Evolutionary conservation across 2,797 vertebrate species (phyloP), one percentile per base, ranked within the genome.

Genomic region (Malurus splendens): DNA sequence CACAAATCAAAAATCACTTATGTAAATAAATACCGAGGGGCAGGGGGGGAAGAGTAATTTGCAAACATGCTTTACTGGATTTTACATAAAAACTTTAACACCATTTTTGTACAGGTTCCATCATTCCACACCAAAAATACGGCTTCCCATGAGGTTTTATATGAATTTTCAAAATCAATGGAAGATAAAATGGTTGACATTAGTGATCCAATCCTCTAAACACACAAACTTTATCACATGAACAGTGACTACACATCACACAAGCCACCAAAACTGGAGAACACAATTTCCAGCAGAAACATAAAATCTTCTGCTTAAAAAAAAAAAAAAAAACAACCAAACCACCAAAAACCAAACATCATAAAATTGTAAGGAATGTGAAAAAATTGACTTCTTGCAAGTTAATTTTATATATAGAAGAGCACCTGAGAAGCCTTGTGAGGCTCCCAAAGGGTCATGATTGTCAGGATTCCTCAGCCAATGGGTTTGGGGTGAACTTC

Each of bases 191-290:
- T 4, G 14, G 18, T 12, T 52, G 14, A 72, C 73, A 67, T 38
- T 33, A 27, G 54, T 6, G 4, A 28, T 51, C 67, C 59, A 47
- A 36, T 13, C 41, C 59, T 42, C 44, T 17, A 45, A 52, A 14
- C 7, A 45, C 23, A 2, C 11, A 11, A 47, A n/a, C 5, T 60
- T 48, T 23, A 52, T 12, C 38, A 7, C 27, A 36, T 10, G 25
- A 73, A 24, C 23, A 41, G 24, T 9, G 16, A 52, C 23, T 36
- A 13, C 6, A 1, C 1, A 8, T 36, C 47, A 42, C 18, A 17
- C 4, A 17, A 48, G 7, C 1, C 0, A 45, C 7, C 4, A 48
- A 6, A 39, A 22, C 12, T 4, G 20, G 42, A 74, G 41, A 72
- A 77, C 5, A 50, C 4, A 10, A 23, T 8, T 85, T 44, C 17